phyloP scores from a whole-genome alignment of 2,113 vertebrate genomes.

The Heterocephalus glaber region DNA sequence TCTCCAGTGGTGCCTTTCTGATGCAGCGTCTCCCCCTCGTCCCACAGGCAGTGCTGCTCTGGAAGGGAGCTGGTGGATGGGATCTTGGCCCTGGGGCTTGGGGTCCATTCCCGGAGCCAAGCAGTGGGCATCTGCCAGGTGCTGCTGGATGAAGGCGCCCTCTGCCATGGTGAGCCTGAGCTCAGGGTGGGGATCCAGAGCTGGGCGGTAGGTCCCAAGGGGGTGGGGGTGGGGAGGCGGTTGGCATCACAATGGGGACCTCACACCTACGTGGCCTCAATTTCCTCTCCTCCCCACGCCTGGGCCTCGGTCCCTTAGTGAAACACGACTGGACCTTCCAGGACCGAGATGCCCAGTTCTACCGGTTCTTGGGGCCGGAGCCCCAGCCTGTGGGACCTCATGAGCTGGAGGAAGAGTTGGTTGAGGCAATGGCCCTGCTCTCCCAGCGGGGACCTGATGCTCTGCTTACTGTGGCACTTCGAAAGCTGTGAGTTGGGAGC shows the following conservation, averaged over 20 bases:
- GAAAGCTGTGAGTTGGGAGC: constrained; percentile 90
- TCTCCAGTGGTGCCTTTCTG: neutral
- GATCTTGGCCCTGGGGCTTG: constrained; percentile 88
- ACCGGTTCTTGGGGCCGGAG: constrained; percentile 91
- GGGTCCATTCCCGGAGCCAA: constrained; percentile 90
- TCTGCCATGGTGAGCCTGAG: constrained; percentile 89
- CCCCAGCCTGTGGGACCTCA: constrained; percentile 72
- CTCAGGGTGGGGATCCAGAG: neutral
- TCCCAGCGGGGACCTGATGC: constrained; percentile 94
- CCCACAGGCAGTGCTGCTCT: constrained; percentile 91
- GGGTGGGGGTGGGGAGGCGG: neutral
- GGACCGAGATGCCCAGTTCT: constrained; percentile 95
- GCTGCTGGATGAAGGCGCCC: constrained; percentile 92
- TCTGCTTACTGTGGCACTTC: constrained; percentile 94
- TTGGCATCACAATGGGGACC: neutral
- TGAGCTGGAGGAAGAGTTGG: constrained; percentile 93
- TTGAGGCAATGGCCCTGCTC: constrained; percentile 90
- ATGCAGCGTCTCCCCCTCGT: neutral
- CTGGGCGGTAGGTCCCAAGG: neutral
- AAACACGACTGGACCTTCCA: constrained; percentile 95
- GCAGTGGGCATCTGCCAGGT: constrained; percentile 95
- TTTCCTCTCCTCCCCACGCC: neutral
- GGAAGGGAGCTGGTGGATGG: constrained; percentile 95
- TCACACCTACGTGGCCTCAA: neutral
- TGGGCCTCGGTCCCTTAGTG: constrained; percentile 83